phyloP scores from a whole-genome alignment of 2,797 vertebrate genomes.

The Merluccius polli region DNA sequence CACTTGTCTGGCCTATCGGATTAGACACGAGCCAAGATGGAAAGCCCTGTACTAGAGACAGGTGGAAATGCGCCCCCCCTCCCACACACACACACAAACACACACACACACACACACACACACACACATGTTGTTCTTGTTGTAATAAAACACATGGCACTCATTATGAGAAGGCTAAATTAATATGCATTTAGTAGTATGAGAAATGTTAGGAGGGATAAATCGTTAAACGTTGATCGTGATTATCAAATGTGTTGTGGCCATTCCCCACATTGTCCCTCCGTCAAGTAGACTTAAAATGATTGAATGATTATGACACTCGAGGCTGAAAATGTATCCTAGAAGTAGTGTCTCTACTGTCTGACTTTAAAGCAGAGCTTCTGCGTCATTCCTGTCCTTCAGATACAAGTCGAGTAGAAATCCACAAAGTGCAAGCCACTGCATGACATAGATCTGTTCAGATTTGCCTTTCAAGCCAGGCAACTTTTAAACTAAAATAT shows the following conservation, averaged over 20 bases:
- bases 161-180: no score
- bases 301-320: no score
- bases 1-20: conserved; percentile 39
- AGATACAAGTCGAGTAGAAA: not conserved
- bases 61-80: conserved; percentile 22
- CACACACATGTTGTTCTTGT: not conserved
- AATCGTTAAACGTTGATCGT: no score
- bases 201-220: no score
- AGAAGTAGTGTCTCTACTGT: not conserved
- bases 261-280: no score
- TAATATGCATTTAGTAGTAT: no score
- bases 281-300: no score
- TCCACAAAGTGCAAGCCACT: not conserved
- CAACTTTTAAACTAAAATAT: not conserved
- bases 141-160: not conserved
- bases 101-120: not conserved
- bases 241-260: no score
- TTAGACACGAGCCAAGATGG: conserved; percentile 44
- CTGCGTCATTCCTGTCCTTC: not conserved
- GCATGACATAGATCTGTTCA: not conserved
- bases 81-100: not conserved
- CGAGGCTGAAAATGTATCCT: not conserved
- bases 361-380: not conserved
- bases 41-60: conserved; percentile 29
- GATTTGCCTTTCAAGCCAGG: not conserved